Evolutionary conservation across 1,140 invertebrate species (phyloP).

Genomic region (Apolygus lucorum): DNA sequence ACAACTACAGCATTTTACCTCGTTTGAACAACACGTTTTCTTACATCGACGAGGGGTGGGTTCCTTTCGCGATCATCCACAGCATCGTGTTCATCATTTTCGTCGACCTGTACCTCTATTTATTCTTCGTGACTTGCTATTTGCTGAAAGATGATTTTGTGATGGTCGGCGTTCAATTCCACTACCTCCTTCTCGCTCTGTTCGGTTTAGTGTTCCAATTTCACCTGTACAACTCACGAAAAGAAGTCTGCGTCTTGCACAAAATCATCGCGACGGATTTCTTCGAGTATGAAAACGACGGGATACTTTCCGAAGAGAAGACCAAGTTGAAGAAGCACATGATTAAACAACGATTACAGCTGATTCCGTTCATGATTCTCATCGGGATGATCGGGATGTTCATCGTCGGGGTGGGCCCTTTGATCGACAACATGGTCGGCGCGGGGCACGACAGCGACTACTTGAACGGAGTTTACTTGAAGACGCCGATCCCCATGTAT

Average conservation of each 20-base stretch:
- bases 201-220: neutral
- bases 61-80: neutral
- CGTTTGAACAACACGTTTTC: neutral
- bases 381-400: neutral
- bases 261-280: neutral
- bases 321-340: neutral
- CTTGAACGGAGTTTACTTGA: slow-evolving; percentile 1
- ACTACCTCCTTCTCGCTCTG: neutral
- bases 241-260: neutral
- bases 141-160: slow-evolving; percentile 2
- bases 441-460: neutral
- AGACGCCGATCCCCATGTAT: slow-evolving; percentile 1
- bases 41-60: neutral
- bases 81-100: neutral
- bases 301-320: neutral
- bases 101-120: neutral
- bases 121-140: neutral
- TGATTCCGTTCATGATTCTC: neutral
- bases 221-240: neutral
- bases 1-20: neutral
- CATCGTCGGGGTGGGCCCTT: neutral
- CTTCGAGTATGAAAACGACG: neutral
- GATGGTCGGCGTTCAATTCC: neutral
- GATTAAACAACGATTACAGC: neutral
- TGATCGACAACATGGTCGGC: neutral